These are phyloP conservation scores for Andrena minutula DNA, from an alignment of 2,888 invertebrate genomes.

Conservation along the genomic window DNA sequence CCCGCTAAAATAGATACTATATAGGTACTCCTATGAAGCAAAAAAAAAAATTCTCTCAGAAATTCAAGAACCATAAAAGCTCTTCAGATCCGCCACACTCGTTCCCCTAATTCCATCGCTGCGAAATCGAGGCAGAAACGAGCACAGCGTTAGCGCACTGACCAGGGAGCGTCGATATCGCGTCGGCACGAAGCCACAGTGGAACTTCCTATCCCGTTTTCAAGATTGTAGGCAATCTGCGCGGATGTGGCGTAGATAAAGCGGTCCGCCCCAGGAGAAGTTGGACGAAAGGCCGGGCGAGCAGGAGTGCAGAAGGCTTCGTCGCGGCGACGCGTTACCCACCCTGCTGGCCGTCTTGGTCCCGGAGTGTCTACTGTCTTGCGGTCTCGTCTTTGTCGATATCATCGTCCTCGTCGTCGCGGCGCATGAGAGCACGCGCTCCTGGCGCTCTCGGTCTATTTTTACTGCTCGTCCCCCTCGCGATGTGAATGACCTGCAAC, in stretches of 20 bases:
- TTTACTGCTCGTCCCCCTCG: conserved; percentile 82
- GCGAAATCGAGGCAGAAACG: too few species aligned
- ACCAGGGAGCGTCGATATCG: background rate
- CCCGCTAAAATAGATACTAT: too few species aligned
- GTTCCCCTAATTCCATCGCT: too few species aligned
- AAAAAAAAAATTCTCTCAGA: too few species aligned
- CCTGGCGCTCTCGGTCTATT: conserved; percentile 82
- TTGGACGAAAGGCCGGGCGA: background rate
- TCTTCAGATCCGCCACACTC: background rate
- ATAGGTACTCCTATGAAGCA: too few species aligned
- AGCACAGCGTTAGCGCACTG: too few species aligned
- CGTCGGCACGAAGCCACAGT: background rate
- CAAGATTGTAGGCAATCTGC: background rate
- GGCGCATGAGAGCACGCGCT: conserved; percentile 77
- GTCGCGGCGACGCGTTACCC: background rate
- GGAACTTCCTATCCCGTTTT: background rate
- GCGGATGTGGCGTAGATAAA: background rate
- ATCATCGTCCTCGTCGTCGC: conserved; percentile 68
- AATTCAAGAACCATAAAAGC: too few species aligned
- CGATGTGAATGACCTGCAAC: conserved; percentile 84
- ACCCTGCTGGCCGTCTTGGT: background rate
- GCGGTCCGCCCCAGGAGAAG: background rate
- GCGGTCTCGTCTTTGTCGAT: conserved; percentile 51
- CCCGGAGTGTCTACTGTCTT: conserved; percentile 11
- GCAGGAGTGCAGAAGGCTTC: background rate